These are phyloP conservation scores for Dorcus hopei DNA, from an alignment of 2,888 invertebrate species.

Conservation along the genomic window DNA sequence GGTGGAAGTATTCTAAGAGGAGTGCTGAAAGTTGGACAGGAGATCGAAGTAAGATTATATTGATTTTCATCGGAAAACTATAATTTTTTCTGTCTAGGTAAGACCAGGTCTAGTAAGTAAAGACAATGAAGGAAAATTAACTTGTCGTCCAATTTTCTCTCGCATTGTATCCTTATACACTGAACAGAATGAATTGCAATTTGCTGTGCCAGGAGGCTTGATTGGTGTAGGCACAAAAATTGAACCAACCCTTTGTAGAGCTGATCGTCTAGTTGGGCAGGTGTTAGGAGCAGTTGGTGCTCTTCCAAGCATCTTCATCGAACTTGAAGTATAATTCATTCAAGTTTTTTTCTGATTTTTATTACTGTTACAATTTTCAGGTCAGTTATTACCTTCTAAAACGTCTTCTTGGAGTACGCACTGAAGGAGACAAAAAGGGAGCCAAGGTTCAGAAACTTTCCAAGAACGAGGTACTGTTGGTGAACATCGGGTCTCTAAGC, in stretches of 20 bases:
- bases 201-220: conserved; percentile 98
- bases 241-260: conserved; percentile 97
- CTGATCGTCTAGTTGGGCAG: conserved; percentile 97
- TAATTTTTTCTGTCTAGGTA: conserved; percentile 47
- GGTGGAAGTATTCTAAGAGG: conserved; percentile 97
- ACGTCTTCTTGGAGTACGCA: conserved; percentile 93
- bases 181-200: conserved; percentile 97
- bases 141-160: conserved; percentile 95
- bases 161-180: conserved; percentile 95
- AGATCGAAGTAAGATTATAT: conserved; percentile 77
- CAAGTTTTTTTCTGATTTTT: conserved; percentile 3
- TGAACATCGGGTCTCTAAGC: conserved; percentile 98
- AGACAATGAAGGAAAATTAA: conserved; percentile 91
- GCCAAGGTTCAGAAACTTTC: conserved; percentile 94
- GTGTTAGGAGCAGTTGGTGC: conserved; percentile 89
- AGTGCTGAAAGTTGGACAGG: conserved; percentile 95
- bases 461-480: conserved; percentile 87
- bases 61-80: background rate
- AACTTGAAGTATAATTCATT: conserved; percentile 76
- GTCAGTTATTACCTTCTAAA: conserved; percentile 91
- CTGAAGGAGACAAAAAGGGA: conserved; percentile 98
- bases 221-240: conserved; percentile 99
- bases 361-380: conserved; percentile 28
- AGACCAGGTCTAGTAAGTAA: conserved; percentile 97
- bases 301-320: conserved; percentile 94